phyloP scores from a whole-genome alignment of 2,888 invertebrate genomes.

The Erynnis tages region DNA sequence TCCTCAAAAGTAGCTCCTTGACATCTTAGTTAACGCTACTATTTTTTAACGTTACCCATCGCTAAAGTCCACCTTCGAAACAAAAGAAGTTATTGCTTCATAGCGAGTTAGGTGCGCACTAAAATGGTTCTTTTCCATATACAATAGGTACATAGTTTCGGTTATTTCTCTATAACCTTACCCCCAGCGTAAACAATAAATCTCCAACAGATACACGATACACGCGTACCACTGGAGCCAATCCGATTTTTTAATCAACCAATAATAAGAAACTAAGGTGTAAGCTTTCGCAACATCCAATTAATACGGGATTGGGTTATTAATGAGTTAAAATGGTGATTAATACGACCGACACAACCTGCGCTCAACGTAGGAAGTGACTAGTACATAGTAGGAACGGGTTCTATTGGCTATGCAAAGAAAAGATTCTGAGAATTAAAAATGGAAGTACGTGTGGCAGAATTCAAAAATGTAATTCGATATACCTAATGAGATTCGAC shows the following conservation, averaged over 20 bases:
- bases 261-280: constrained; percentile 6
- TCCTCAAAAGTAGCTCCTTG: too few species aligned
- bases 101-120: too few species aligned
- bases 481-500: too few species aligned
- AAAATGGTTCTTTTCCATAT: too few species aligned
- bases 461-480: too few species aligned
- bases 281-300: constrained; percentile 24
- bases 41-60: too few species aligned
- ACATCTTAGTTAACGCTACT: too few species aligned
- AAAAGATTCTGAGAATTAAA: neutral
- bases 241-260: neutral
- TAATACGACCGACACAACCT: constrained; percentile 14
- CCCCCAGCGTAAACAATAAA: too few species aligned
- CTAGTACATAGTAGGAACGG: constrained; percentile 4
- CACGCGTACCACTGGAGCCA: neutral
- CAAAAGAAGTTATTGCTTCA: too few species aligned
- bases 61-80: too few species aligned
- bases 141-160: too few species aligned
- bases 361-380: constrained; percentile 21
- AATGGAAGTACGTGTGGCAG: neutral
- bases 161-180: too few species aligned
- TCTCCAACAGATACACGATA: neutral
- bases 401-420: neutral
- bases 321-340: constrained; percentile 27
- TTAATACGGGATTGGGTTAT: constrained; percentile 23